Base-by-base conservation (phyloP, 2,888 invertebrate genomes). In the Diplolepis rosae region DNA sequence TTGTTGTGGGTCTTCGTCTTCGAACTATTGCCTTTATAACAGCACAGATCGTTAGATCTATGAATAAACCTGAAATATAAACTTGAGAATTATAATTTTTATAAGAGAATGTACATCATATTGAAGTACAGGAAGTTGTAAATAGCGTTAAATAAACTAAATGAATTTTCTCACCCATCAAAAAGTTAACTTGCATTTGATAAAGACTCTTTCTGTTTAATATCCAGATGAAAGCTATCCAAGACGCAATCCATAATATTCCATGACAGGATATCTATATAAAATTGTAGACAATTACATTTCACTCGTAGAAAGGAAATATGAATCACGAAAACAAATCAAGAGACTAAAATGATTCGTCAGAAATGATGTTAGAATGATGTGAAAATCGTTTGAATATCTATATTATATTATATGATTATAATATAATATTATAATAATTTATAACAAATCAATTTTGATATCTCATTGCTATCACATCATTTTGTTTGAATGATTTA, bases 241-340 rank as follows among this genome's bases (percentile, higher is more conserved):
- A 94, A 27, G 92, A 91, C 5, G 92, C 92, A 65, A 98, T 88
- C 97, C 97, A 98, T 4, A 94, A 92, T 65, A 97, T 91, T 7
- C 97, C 97, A 90, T 98, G 96, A 83, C 97, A 97, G 5, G 96
- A 95, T 78, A 95, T 91, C 94, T 95, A 84, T 77, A 75, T 77
- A 75, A 79, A 24, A 35, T 22, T 13, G 2, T 3, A 0, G 2
- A 6, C 13, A 35, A 56, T 45, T 27, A 9, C 61, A 50, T 27
- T 52, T 67, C 35, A n/a, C n/a, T n/a, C n/a, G n/a, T n/a, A n/a
- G n/a, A n/a, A n/a, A n/a, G n/a, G n/a, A n/a, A n/a, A n/a, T n/a
- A n/a, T n/a, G n/a, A n/a, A n/a, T n/a, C n/a, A n/a, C n/a, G n/a
- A n/a, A n/a, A n/a, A n/a, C n/a, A n/a, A n/a, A n/a, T n/a, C n/a